Percentiles rank a stretch among this genome's conserved stretches.
phyloP scores from a whole-genome alignment of 2,113 vertebrate genomes.

The Polyodon spathula region DNA sequence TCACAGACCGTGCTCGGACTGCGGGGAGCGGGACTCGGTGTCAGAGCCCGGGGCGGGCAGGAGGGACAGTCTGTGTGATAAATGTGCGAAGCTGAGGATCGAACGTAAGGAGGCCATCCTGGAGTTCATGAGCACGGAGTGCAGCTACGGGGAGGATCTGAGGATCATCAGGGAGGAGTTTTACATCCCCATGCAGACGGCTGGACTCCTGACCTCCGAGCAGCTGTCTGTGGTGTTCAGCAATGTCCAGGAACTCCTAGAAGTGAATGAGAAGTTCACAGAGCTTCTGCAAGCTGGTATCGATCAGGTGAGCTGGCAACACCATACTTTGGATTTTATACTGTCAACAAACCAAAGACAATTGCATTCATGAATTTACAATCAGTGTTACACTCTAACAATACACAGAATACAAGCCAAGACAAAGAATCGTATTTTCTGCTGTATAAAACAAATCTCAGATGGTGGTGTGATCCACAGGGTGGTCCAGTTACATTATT shows the following conservation, averaged over 20 bases:
- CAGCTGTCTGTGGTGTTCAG: conserved; percentile 74
- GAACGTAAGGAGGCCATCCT: conserved; percentile 82
- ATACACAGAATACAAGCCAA: too few relatives aligned
- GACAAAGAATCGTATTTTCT: too few relatives aligned
- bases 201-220: conserved; percentile 67
- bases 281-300: conserved; percentile 80
- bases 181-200: conserved; percentile 76
- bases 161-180: conserved; percentile 82
- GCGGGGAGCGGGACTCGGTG: conserved; percentile 64
- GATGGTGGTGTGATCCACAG: too few relatives aligned
- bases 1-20: conserved; percentile 73
- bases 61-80: conserved; percentile 66
- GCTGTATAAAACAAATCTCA: too few relatives aligned
- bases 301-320: conserved; percentile 67
- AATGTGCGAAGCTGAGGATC: conserved; percentile 68
- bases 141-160: conserved; percentile 75
- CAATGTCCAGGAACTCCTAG: conserved; percentile 79
- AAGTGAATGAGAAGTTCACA: conserved; percentile 75
- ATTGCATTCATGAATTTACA: not conserved
- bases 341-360: too few relatives aligned
- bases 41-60: conserved; percentile 37
- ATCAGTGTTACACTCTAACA: not conserved
- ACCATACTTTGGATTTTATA: too few relatives aligned
- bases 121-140: conserved; percentile 83
- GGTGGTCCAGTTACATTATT: too few relatives aligned